Conservation (phyloP, 1,140 invertebrate species). For the Polypedilum vanderplanki region DNA sequence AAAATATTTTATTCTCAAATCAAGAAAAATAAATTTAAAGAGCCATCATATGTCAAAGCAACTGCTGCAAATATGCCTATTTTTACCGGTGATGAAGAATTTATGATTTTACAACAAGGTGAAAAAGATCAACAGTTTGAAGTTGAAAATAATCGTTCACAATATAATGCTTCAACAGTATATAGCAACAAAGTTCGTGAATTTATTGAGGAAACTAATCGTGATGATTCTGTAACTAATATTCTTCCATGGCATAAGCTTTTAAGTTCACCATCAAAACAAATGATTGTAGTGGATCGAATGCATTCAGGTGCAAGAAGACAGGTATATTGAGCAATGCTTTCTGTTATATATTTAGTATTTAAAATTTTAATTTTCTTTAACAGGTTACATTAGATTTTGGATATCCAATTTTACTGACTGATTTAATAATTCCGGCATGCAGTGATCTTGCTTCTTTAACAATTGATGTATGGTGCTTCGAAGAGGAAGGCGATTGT, state of each 20-base stretch:
- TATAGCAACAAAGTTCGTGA: background rate
- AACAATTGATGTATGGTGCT: constrained; percentile 83
- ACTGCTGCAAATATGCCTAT: background rate
- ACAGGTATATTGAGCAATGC: constrained; percentile 56
- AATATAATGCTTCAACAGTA: background rate
- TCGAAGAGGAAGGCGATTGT: constrained; percentile 74
- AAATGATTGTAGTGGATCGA: constrained; percentile 82
- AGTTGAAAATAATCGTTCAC: background rate
- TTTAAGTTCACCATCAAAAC: constrained; percentile 66
- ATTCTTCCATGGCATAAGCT: constrained; percentile 66
- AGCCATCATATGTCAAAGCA: background rate
- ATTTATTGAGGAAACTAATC: background rate
- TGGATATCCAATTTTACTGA: constrained; percentile 73
- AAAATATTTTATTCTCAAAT: constrained; percentile 2
- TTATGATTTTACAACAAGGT: background rate
- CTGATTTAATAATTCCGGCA: constrained; percentile 79
- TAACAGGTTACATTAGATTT: constrained; percentile 66
- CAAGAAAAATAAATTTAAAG: background rate
- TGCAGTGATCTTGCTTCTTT: constrained; percentile 80
- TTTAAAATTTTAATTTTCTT: too few relatives aligned
- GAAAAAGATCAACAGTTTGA: background rate
- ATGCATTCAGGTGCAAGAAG: constrained; percentile 83
- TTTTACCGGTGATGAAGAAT: constrained; percentile 20
- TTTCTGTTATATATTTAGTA: too few relatives aligned
- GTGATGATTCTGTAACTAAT: constrained; percentile 27